Evolutionary conservation across 2,113 vertebrate species (phyloP).

Genomic region (Stegastes partitus): DNA sequence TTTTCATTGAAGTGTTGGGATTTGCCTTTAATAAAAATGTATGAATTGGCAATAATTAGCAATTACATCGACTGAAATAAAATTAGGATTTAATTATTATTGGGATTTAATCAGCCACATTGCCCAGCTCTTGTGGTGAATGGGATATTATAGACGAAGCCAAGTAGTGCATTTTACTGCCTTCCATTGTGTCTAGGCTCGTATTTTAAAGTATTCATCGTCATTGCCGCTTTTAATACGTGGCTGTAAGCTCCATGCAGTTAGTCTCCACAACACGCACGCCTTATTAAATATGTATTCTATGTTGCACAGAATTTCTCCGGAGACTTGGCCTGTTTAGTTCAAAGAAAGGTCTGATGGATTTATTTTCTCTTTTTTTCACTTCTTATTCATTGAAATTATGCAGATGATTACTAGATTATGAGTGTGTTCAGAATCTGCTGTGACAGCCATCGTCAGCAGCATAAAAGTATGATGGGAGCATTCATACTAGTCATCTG

Average conservation of each 20-base stretch:
- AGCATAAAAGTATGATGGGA: conserved; percentile 14
- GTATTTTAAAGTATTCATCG: neutral
- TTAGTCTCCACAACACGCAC: conserved; percentile 50
- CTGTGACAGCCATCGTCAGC: conserved; percentile 4
- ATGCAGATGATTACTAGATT: conserved; percentile 39
- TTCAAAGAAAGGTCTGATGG: conserved; percentile 61
- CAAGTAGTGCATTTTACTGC: conserved; percentile 42
- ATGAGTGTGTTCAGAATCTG: conserved; percentile 22
- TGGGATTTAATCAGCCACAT: conserved; percentile 19
- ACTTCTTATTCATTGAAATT: conserved; percentile 45
- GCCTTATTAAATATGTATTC: conserved; percentile 75
- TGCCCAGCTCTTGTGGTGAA: conserved; percentile 19
- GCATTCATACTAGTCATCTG: conserved; percentile 29
- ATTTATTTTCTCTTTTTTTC: neutral
- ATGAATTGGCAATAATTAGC: no score
- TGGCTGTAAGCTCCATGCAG: conserved; percentile 33
- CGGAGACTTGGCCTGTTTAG: conserved; percentile 69
- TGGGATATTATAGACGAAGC: conserved; percentile 30
- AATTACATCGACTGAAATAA: no score
- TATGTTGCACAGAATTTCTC: conserved; percentile 60
- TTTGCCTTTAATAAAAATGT: no score
- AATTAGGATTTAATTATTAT: neutral
- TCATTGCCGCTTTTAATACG: conserved; percentile 48
- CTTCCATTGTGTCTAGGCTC: neutral
- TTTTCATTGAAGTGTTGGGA: no score